Evolutionary conservation across 2,113 vertebrate genomes (phyloP).

Genomic region (Notarius lentiginosus): DNA sequence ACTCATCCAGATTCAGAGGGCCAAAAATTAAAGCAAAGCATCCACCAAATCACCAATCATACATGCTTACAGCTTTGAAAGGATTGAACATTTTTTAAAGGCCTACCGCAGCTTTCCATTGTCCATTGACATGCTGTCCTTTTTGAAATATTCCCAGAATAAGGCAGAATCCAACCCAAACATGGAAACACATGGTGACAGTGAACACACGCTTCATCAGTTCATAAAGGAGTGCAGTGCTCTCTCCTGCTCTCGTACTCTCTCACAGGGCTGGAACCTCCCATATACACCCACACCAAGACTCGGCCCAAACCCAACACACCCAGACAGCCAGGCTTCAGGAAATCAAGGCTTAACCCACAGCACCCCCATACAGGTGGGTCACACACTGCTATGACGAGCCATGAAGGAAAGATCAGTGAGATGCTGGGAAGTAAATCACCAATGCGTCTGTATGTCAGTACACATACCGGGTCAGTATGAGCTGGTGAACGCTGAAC

Average conservation of each 20-base stretch:
- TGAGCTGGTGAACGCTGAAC: neutral
- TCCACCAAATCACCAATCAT: constrained; percentile 4
- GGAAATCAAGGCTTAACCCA: constrained; percentile 37
- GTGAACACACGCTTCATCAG: neutral
- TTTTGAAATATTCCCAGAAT: constrained; percentile 27
- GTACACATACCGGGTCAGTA: neutral
- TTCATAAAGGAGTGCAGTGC: constrained; percentile 42
- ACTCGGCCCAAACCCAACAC: constrained; percentile 40
- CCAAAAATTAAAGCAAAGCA: neutral
- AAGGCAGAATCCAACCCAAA: constrained; percentile 24
- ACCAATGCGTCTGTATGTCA: neutral
- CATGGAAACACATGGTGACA: constrained; percentile 10
- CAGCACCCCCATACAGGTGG: constrained; percentile 24
- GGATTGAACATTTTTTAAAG: neutral
- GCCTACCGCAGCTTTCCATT: constrained; percentile 6
- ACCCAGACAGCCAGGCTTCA: constrained; percentile 31
- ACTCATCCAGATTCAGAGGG: neutral
- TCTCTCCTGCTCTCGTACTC: constrained; percentile 39
- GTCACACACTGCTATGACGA: constrained; percentile 2
- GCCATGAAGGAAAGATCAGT: neutral
- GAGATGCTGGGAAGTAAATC: neutral
- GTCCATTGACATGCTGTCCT: neutral
- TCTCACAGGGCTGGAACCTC: constrained; percentile 40
- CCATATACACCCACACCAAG: constrained; percentile 40
- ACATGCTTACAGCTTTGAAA: neutral